A percentile compares a stretch with the other conserved stretches of the same genome.
Conservation (phyloP, 1,140 invertebrate genomes). For the Wiebesia pumilae region DNA sequence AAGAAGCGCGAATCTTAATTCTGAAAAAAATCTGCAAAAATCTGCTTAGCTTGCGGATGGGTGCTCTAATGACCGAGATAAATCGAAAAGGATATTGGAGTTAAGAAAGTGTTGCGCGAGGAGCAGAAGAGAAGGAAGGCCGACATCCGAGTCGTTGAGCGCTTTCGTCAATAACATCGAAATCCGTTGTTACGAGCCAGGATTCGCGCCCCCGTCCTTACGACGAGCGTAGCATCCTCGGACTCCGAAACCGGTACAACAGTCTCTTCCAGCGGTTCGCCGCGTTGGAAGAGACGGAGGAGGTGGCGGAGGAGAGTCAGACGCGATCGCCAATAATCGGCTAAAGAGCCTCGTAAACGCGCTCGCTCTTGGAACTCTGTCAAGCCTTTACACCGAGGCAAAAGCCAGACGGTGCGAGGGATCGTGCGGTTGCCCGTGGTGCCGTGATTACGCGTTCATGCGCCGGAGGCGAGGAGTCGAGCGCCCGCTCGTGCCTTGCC, state of each 20-base stretch:
- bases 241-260: conserved; percentile 36
- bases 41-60: too few relatives aligned
- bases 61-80: too few relatives aligned
- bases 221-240: neutral
- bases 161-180: neutral
- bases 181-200: neutral
- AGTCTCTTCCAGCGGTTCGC: neutral
- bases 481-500: neutral
- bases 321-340: conserved; percentile 56
- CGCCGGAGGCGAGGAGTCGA: neutral
- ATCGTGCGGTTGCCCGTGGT: conserved; percentile 12
- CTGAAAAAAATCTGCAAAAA: too few relatives aligned
- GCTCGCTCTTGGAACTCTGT: conserved; percentile 50
- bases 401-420: neutral
- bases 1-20: too few relatives aligned
- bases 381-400: neutral
- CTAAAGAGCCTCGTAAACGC: conserved; percentile 55
- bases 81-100: too few relatives aligned
- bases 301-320: neutral
- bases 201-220: neutral
- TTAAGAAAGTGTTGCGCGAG: neutral
- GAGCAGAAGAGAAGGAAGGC: neutral
- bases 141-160: too few relatives aligned
- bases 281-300: neutral
- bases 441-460: conserved; percentile 24